Base-by-base conservation (phyloP, 2,888 invertebrate species). In the Drosophila aldrichi region DNA sequence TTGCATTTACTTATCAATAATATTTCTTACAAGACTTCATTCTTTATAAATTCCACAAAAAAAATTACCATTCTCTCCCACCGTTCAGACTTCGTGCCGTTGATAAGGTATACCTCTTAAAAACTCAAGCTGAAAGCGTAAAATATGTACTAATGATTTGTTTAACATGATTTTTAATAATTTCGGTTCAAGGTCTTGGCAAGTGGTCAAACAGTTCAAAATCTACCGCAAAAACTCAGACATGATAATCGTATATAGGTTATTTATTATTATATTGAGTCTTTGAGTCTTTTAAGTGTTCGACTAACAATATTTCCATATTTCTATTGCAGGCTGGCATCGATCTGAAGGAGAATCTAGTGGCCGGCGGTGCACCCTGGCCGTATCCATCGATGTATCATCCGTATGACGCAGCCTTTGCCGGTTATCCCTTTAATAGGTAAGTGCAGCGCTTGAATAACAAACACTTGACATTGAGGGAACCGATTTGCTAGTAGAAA, bases 361-460 rank as follows among this genome's bases (percentile, higher is more conserved):
- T 97, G 57, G 96, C 96, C 57, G 94, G 94, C 58, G 96, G 96
- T 64, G 96, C 97, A 68, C 95, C 96, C 68, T 97, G 97, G 97
- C 97, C 97, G 81, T 97, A 97, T 93, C 96, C 97, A 64, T 96
- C 97, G 48, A 97, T 97, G 79, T 98, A 98, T 93, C 98, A 98
- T 93, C 97, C 98, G 58, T 98, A 98, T 93, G 98, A 98, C 91
- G 96, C 97, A 70, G 97, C 97, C 69, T 97, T 98, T 92, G 97
- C 97, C 72, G 97, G 97, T 88, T 98, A 98, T 94, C 97, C 98
- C 79, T 98, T 98, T 94, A 97, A 97, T 94, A 97, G 97, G 98
- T 98, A 94, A 97, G 97, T 59, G 65, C 66, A 55, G 41, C 20
- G 58, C 48, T 46, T 62, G 43, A 74, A 79, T 74, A 54, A 46